Base-by-base conservation (phyloP, 2,797 vertebrate species). In the Coregonus sp. region DNA sequence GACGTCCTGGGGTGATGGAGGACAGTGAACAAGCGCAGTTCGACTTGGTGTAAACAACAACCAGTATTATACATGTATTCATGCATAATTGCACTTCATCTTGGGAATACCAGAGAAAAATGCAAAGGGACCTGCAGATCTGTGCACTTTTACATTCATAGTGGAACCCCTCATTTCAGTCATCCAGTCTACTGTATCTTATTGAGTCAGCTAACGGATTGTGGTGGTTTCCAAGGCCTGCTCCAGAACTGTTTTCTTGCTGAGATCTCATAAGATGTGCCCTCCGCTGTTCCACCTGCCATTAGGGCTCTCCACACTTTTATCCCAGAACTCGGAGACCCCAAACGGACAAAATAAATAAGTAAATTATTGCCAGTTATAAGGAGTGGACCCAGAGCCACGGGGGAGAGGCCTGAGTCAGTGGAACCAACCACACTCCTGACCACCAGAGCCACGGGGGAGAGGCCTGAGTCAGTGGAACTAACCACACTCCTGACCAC, bases 361-460 rank as follows among this genome's bases (percentile, higher is more conserved):
- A 92, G 90, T 95, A 94, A 96, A 94, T 94, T 94, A 92, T 94
- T 89, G 89, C 92, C 91, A 92, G 93, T 94, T 94, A 94, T 91
- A 89, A 93, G 92, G 91, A 93, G 94, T 93, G 90, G 90, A 93
- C 90, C 86, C 78, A 70, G 89, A 83, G 87, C 93, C 92, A 91
- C 87, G 2, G 91, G 91, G 91, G 89, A 93, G 85, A 90, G 89
- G 87, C 83, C 91, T 86, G 90, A 95, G 92, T 91, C 89, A 88
- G 87, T 93, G 88, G 86, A 94, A 89, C 92, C 92, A 93, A 92
- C 91, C 91, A 93, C 88, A 92, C 86, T 94, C 89, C 93, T 92
- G 91, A 96, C 94, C 93, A 94, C 86, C 78, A 70, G 89, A 83
- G 87, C 93, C 92, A 91, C 87, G 2, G 91, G 91, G 91, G 89